Conservation (phyloP, 2,888 invertebrate species). For the Limnephilus auricula region DNA sequence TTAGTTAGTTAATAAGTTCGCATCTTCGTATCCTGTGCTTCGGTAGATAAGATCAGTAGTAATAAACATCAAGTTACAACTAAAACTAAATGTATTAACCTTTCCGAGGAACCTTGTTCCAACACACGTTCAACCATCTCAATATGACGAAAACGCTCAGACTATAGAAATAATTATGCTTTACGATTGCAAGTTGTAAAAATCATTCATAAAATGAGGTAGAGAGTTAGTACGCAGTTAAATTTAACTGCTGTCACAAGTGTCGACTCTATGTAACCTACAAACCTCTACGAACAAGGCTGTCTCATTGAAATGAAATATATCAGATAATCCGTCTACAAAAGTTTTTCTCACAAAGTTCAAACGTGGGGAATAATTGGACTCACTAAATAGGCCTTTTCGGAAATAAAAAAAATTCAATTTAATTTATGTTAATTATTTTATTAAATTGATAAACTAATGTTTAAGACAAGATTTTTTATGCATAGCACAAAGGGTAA, state of each 20-base stretch:
- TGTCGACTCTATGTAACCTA: not conserved
- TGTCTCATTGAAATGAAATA: not conserved
- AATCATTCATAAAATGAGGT: not conserved
- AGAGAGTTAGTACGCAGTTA: not conserved
- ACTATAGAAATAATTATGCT: not conserved
- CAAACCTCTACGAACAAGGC: not conserved
- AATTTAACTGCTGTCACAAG: conserved; percentile 10
- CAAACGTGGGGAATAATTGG: too few relatives aligned
- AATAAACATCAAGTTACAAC: too few relatives aligned
- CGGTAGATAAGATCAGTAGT: too few relatives aligned
- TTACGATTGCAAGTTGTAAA: not conserved
- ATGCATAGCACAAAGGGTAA: too few relatives aligned
- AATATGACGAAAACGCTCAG: not conserved
- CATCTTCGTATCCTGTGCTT: too few relatives aligned
- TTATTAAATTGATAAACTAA: too few relatives aligned
- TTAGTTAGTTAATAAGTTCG: too few relatives aligned
- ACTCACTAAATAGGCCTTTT: too few relatives aligned
- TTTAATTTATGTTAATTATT: too few relatives aligned
- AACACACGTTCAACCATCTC: not conserved
- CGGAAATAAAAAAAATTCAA: too few relatives aligned
- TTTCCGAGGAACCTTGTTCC: not conserved
- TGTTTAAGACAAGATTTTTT: too few relatives aligned
- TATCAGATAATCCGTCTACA: not conserved
- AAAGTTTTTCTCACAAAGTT: too few relatives aligned
- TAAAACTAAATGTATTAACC: not conserved